These are phyloP conservation scores for Drosophila burlai DNA, from an alignment of 1,140 invertebrate species.

Conservation along the genomic window DNA sequence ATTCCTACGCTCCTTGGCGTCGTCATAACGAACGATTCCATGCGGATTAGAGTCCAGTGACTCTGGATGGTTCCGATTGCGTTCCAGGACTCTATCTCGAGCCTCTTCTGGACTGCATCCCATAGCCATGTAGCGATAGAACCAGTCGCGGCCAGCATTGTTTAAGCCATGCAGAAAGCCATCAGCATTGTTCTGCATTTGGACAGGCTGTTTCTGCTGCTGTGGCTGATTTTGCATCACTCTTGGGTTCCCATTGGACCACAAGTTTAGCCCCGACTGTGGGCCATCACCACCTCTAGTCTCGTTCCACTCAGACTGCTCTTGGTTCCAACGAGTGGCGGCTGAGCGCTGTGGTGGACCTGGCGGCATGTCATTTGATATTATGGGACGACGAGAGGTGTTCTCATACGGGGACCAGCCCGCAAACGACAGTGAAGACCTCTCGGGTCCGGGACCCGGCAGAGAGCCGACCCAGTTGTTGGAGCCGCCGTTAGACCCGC, in stretches of 20 bases:
- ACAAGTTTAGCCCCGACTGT: background rate
- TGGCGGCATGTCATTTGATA: background rate
- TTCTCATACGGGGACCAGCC: conserved; percentile 1
- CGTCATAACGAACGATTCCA: background rate
- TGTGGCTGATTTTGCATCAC: background rate
- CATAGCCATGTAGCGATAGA: conserved; percentile 1
- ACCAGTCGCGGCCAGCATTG: conserved; percentile 8
- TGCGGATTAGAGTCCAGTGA: background rate
- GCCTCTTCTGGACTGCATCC: conserved; percentile 4
- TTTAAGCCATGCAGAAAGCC: background rate
- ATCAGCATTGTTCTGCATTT: background rate
- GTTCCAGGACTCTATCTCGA: background rate
- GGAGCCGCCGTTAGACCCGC: background rate
- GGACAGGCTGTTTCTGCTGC: background rate
- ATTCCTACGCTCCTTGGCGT: background rate
- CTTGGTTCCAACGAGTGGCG: background rate
- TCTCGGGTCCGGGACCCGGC: background rate
- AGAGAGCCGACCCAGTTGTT: background rate
- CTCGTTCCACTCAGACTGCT: conserved; percentile 1
- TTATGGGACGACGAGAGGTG: background rate
- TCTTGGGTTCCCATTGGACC: background rate
- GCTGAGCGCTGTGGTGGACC: background rate
- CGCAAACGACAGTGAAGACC: background rate
- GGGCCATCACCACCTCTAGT: background rate
- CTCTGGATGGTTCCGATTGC: conserved; percentile 2